Evolutionary conservation across 2,113 vertebrate species (phyloP).

Genomic region (Dryoscopus gambensis): DNA sequence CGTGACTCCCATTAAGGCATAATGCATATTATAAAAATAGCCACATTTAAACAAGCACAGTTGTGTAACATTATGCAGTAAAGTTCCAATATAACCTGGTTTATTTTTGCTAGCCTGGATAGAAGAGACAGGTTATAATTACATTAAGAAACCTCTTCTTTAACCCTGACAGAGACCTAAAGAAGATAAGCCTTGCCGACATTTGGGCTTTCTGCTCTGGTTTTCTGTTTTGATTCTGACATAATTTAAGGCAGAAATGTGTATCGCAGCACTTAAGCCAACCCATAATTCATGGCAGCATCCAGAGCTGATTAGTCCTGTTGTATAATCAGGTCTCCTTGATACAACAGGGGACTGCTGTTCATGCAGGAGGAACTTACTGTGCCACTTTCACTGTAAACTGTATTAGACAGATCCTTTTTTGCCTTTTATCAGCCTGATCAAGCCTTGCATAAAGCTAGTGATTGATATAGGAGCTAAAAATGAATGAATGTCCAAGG

Average conservation of each 20-base stretch:
- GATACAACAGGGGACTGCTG: slow-evolving; percentile 25
- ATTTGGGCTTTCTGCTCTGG: background rate
- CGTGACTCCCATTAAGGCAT: background rate
- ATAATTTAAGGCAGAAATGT: slow-evolving; percentile 12
- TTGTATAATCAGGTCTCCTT: slow-evolving; percentile 49
- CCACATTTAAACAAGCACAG: background rate
- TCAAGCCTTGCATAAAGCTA: background rate
- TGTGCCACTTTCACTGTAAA: background rate
- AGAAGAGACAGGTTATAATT: slow-evolving; percentile 17
- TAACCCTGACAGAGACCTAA: background rate
- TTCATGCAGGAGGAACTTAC: background rate
- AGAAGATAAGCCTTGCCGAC: background rate
- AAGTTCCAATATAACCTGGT: slow-evolving; percentile 14
- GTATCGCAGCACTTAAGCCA: slow-evolving; percentile 35
- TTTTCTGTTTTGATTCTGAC: slow-evolving; percentile 23
- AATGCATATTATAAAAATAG: background rate
- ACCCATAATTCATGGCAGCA: slow-evolving; percentile 35
- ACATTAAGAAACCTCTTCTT: slow-evolving; percentile 6
- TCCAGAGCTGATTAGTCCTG: slow-evolving; percentile 52
- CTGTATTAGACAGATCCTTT: background rate
- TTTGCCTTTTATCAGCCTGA: background rate
- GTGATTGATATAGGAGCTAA: background rate
- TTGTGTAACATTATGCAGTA: background rate
- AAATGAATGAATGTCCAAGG: background rate
- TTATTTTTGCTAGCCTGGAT: slow-evolving; percentile 7